A percentile compares a stretch with the other conserved stretches of the same genome.
Evolutionary conservation across 2,113 vertebrate genomes (phyloP).

Genomic region (Loxodonta africana): DNA sequence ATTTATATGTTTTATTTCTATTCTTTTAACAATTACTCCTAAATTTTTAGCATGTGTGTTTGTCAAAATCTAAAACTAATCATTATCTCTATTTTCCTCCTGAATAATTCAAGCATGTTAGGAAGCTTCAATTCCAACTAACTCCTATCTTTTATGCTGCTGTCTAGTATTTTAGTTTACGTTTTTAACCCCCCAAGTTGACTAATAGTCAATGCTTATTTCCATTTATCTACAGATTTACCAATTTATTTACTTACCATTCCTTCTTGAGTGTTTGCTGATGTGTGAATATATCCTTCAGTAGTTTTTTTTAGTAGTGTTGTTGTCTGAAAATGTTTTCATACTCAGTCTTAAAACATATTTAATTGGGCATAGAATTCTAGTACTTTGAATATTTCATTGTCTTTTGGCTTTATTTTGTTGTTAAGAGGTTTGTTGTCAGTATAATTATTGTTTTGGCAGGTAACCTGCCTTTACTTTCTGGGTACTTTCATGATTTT

Average conservation of each 20-base stretch:
- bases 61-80: neutral
- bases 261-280: neutral
- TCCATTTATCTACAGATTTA: neutral
- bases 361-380: neutral
- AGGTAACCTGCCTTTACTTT: neutral
- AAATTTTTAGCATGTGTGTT: neutral
- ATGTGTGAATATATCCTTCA: neutral
- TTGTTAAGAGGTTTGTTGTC: neutral
- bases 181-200: neutral
- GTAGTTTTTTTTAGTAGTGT: neutral
- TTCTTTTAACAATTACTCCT: slow-evolving; percentile 3
- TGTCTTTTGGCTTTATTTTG: neutral
- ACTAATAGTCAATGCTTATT: neutral
- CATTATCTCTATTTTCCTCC: neutral
- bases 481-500: neutral
- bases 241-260: neutral
- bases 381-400: neutral
- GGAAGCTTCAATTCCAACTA: neutral
- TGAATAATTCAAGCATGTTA: neutral
- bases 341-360: neutral
- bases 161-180: slow-evolving; percentile 6
- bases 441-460: neutral
- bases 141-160: neutral
- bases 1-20: neutral
- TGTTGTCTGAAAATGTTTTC: neutral